Base-by-base conservation (phyloP, 2,113 vertebrate genomes). In the Cavia porcellus region DNA sequence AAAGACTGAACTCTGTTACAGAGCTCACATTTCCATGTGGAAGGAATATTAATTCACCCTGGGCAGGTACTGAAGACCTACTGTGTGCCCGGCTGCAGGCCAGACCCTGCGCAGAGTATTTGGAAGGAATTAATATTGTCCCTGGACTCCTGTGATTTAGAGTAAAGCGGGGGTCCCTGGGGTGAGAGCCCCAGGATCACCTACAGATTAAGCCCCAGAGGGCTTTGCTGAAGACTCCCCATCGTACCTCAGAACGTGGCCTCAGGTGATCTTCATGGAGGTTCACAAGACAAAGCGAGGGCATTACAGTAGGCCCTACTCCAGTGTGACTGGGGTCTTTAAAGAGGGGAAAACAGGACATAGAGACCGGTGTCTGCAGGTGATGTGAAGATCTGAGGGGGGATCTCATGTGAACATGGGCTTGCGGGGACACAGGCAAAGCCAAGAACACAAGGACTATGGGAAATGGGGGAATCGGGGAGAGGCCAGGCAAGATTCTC, bases 21-120 rank as follows among this genome's bases (percentile, higher is more conserved):
- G 30, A 84, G 25, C 66, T 24, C 74, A 85, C 42, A 38, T 28
- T 35, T 59, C 80, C 75, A 24, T 12, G 22, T 74, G 70, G 94
- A 88, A 96, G 28, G 38, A 92, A 86, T 93, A 52, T 57, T 38
- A 61, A 87, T 35, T 83, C 30, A 85, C 42, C 94, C 6, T 22
- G 19, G 52, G 35, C 0, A 59, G 74, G 57, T 55, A 80, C 22
- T 72, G 70, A 61, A 94, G 91, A 42, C 64, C 61, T 64, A 82
- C 80, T 45, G 5, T 24, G 80, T 72, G 57, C 28, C 68, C 52
- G 79, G 19, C 12, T 30, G n/a, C 13, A 17, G 2, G 38, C n/a
- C 45, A 28, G 45, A 80, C 47, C 30, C 25, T 15, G 52, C 50
- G 38, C 77, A 28, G 70, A 89, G 38, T 0, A 28, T 22, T 38